Conservation (phyloP, 2,113 vertebrate species). For the Ceuthmochares aereus region DNA sequence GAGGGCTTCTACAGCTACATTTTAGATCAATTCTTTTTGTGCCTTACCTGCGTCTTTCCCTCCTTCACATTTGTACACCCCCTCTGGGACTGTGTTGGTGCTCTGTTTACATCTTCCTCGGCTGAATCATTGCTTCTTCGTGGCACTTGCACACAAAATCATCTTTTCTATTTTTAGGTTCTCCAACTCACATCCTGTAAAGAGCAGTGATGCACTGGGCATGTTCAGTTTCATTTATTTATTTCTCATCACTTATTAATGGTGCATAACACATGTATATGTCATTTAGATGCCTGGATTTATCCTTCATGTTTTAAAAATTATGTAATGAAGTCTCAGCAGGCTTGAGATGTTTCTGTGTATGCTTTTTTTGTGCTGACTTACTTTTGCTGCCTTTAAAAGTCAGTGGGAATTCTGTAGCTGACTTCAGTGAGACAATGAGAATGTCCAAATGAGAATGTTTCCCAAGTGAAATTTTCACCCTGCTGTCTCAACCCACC, state of each 20-base stretch:
- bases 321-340: slow-evolving; percentile 22
- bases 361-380: neutral
- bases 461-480: neutral
- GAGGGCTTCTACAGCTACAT: neutral
- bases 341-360: neutral
- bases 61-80: neutral
- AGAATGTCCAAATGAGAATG: neutral
- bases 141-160: slow-evolving; percentile 27
- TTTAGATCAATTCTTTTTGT: neutral
- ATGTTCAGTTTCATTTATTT: slow-evolving; percentile 44
- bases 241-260: slow-evolving; percentile 62
- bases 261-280: slow-evolving; percentile 20
- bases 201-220: neutral
- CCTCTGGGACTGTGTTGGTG: neutral
- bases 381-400: neutral
- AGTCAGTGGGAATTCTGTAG: neutral
- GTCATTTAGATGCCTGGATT: slow-evolving; percentile 47
- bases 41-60: neutral
- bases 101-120: slow-evolving; percentile 14
- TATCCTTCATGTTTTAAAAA: slow-evolving; percentile 18
- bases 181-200: neutral
- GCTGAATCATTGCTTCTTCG: slow-evolving; percentile 1
- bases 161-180: slow-evolving; percentile 47
- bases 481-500: neutral
- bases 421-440: neutral